Evolutionary conservation across 1,140 invertebrate species (phyloP).

Genomic region (Caenorhabditis remanei): DNA sequence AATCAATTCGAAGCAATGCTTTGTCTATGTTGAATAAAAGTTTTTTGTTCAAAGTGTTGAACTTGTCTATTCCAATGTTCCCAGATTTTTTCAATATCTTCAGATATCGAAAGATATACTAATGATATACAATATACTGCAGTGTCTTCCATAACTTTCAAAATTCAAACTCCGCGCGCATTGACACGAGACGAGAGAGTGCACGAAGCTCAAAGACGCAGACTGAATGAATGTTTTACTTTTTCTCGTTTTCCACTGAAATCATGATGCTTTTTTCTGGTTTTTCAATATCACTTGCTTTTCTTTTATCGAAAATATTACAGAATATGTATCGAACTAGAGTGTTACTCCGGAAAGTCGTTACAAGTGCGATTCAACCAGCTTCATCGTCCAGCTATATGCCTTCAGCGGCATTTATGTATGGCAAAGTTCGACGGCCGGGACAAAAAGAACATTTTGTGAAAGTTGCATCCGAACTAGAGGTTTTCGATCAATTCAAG

Average conservation of each 20-base stretch:
- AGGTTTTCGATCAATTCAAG: background rate
- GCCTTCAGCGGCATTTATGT: conserved; percentile 1
- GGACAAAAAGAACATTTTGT: conserved; percentile 42
- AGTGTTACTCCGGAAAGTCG: background rate
- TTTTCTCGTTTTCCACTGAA: background rate
- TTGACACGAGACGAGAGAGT: background rate
- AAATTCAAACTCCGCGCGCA: background rate
- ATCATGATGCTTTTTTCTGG: too few relatives aligned
- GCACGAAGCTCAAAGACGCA: background rate
- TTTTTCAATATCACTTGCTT: too few relatives aligned
- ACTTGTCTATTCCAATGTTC: too few relatives aligned
- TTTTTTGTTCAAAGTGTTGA: too few relatives aligned
- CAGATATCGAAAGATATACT: too few relatives aligned
- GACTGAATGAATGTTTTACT: background rate
- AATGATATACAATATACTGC: too few relatives aligned
- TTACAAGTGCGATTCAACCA: background rate
- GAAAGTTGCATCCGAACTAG: conserved; percentile 18
- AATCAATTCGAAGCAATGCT: too few relatives aligned
- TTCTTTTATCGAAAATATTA: background rate
- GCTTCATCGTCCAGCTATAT: background rate
- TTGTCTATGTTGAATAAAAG: too few relatives aligned
- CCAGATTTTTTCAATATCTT: too few relatives aligned
- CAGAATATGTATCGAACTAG: conserved; percentile 9
- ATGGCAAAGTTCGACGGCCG: background rate
- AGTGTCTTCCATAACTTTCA: background rate